Conservation (phyloP, 1,140 invertebrate genomes). For the Caenorhabditis tropicalis region DNA sequence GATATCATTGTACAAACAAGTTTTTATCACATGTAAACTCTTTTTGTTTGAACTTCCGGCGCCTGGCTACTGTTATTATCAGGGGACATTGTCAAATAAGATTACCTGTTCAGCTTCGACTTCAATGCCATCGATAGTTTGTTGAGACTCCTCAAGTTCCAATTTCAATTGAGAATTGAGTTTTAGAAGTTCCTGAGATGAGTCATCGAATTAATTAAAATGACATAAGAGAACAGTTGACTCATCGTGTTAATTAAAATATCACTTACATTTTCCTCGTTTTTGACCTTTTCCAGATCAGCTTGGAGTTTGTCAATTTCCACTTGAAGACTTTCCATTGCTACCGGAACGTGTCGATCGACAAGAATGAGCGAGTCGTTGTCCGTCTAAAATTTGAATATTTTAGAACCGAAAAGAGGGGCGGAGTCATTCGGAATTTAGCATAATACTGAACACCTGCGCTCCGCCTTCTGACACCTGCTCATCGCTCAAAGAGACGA, state of each 20-base stretch:
- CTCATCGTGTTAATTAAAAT: too few species aligned
- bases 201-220: background rate
- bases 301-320: conserved; percentile 28
- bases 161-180: background rate
- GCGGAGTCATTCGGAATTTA: background rate
- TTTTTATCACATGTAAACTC: background rate
- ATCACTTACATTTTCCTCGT: background rate
- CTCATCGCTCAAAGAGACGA: background rate
- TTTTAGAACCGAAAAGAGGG: background rate
- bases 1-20: background rate
- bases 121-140: conserved; percentile 19
- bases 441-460: background rate
- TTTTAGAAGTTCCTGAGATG: conserved; percentile 4
- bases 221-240: background rate
- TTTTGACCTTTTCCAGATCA: background rate
- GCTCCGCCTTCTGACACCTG: conserved; percentile 1
- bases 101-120: conserved; percentile 17
- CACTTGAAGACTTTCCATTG: conserved; percentile 34
- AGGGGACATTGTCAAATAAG: background rate
- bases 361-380: conserved; percentile 23
- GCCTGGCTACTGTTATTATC: background rate
- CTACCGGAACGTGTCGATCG: conserved; percentile 11
- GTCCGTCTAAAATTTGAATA: conserved; percentile 31
- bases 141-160: conserved; percentile 17
- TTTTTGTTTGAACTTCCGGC: conserved; percentile 23